Evolutionary conservation across 2,113 vertebrate genomes (phyloP), one percentile per base, ranked within the genome.

Genomic region (Macrotis lagotis): DNA sequence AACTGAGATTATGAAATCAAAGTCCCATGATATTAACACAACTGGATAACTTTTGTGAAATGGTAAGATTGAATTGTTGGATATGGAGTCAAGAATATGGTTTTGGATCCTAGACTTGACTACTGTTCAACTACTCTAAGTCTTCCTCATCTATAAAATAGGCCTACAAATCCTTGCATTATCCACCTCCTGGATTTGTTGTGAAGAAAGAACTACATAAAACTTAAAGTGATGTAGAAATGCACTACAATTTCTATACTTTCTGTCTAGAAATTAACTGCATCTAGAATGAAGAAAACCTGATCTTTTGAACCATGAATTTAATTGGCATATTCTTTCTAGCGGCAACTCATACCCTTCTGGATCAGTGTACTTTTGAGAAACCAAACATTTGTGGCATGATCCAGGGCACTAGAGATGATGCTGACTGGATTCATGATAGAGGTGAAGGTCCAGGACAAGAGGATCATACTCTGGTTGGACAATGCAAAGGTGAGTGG

Each of bases 301-400:
- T 90, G 55, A 0, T 44, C 31, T 89, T 97, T 90, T 94, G 96
- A 97, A 96, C 92, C 51, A 50, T 28, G 4, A 48, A n/a, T 83
- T 44, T 83, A 83, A 44, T 44, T 44, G 95, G 49, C 83, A 50
- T 91, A 0, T 91, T 89, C 59, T 93, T 97, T 94, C 0, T 97
- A 99, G 99, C 99, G 48, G 97, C 98, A 3, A 98, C 99, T 31
- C 99, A 99, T 51, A 99, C 99, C 2, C 96, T 99, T 93, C 95
- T 99, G 98, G 99, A 99, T 96, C 98, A 99, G 94, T 99, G 99
- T 96, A 94, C 98, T 44, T 99, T 99, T 98, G 99, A 99, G 94
- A 96, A 97, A 11, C 97, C 98, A 94, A 99, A 98, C 97, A 99
- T 99, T 96, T 99, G 99, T 0, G 99, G 99, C 28, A 99, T 99